Evolutionary conservation across 2,797 vertebrate genomes (phyloP), one percentile per base, ranked within the genome.

Genomic region (Rhadinocentrus ornatus): DNA sequence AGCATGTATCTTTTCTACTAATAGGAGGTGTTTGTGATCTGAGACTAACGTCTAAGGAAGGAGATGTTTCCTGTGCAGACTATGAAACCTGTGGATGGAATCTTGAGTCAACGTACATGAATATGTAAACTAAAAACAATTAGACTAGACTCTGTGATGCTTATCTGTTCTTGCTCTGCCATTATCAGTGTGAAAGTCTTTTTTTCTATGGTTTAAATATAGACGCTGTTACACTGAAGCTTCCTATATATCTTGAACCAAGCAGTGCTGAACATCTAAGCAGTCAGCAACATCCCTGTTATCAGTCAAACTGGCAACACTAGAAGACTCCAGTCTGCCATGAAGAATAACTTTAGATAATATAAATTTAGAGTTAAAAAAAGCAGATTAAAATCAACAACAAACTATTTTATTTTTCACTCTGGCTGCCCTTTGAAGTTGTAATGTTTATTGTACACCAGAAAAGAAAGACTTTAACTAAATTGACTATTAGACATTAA

Each of bases 321-420:
- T 10, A 27, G 66, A 61, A 68, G 63, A 78, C 80, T 82, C 57
- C 39, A 44, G 41, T 48, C 76, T 74, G 81, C 79, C 61, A 59
- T 64, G 50, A 75, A 58, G 69, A 81, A 77, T 73, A 46, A 46
- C 20, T 20, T 1, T 46, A 8, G 41, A 46, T 20, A 20, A 20
- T 9, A 44, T 44, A 44, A 15, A 41, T 41, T 56, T 57, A 63
- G 57, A 57, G 34, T 70, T 67, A 60, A 67, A 41, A 31, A 77
- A 32, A 37, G 31, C 53, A 61, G 63, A 4, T 18, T 29, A 22
- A 8, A 52, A 52, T 1, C 6, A 48, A n/a, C 44, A 48, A 10
- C 10, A 3, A 7, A 27, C 1, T 26, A 16, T 54, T 54, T 27
- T n/a, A n/a, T n/a, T 26, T 54, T 13, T 18, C 11, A 27, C 13